These are phyloP conservation scores for Sinocyclocheilus rhinocerous DNA, from an alignment of 2,113 vertebrate species.

Conservation along the genomic window DNA sequence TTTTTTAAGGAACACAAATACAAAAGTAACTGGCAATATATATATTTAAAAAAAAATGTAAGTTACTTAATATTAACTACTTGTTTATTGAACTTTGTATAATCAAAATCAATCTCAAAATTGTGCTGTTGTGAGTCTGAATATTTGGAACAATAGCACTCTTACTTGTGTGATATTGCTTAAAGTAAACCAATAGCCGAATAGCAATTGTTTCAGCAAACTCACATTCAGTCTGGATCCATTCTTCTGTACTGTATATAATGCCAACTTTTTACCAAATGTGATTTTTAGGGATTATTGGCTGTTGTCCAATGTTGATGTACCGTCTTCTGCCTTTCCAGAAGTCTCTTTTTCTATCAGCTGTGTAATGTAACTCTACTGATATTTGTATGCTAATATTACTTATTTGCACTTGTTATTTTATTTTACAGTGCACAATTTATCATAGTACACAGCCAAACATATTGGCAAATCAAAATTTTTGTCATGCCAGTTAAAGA, in stretches of 20 bases:
- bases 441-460: background rate
- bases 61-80: too few species aligned
- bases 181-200: background rate
- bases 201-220: background rate
- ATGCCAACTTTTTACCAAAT: background rate
- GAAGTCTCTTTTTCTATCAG: too few species aligned
- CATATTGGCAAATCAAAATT: background rate
- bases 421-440: background rate
- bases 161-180: background rate
- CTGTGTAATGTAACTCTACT: too few species aligned
- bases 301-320: too few species aligned
- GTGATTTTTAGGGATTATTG: background rate
- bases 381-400: background rate
- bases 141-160: background rate
- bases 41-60: too few species aligned
- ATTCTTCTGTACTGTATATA: background rate
- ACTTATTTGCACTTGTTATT: background rate
- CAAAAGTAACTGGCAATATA: too few species aligned
- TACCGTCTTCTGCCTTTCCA: too few species aligned
- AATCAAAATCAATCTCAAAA: too few species aligned
- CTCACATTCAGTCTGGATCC: background rate
- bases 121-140: too few species aligned
- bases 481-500: constrained; percentile 12
- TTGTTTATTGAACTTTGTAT: too few species aligned
- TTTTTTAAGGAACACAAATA: too few species aligned